Evolutionary conservation across 2,797 vertebrate genomes (phyloP), one percentile per base, ranked within the genome.

Genomic region (Clarias fuscus): DNA sequence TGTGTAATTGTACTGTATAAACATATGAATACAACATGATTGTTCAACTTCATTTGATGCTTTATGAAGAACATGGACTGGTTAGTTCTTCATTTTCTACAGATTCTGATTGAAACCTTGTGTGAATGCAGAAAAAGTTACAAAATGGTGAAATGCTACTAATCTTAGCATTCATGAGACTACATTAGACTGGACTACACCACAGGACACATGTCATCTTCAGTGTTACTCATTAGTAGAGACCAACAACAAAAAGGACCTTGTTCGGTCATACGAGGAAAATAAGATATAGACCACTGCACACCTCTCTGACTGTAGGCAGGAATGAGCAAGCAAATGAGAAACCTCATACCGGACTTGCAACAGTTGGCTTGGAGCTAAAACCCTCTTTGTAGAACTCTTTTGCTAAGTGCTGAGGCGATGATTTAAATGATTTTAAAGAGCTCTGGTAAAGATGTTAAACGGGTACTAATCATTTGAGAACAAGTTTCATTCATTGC

Each of bases 361-460:
- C 37, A 33, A 30, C 8, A 59, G 8, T 10, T 59, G 3, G 1
- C 27, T 58, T 77, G 22, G 6, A 33, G 2, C 77, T 48, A 73
- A 53, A 11, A 30, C 22, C 70, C 20, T 75, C 15, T 73, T 73
- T 53, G 30, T 37, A 53, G 15, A 79, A 70, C 53, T 58, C 18
- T 67, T n/a, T 37, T 70, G 20, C 48, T 64, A n/a, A 68, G 79
- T 67, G 61, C 71, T 67, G 18, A 58, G n/a, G 72, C n/a, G 8
- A 58, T 17, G 72, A 43, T 82, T 48, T 65, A 86, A 75, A 82
- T 48, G n/a, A n/a, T n/a, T n/a, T n/a, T n/a, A 76, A 73, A 76
- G 56, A 56, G 17, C 43, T 84, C 75, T 73, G 43, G 68, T 53
- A 43, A 79, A 64, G 67, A 87, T 62, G 65, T 56, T 83, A 61